These are phyloP conservation scores for Numenius phaeopus DNA, from an alignment of 2,797 vertebrate species.

Conservation along the genomic window DNA sequence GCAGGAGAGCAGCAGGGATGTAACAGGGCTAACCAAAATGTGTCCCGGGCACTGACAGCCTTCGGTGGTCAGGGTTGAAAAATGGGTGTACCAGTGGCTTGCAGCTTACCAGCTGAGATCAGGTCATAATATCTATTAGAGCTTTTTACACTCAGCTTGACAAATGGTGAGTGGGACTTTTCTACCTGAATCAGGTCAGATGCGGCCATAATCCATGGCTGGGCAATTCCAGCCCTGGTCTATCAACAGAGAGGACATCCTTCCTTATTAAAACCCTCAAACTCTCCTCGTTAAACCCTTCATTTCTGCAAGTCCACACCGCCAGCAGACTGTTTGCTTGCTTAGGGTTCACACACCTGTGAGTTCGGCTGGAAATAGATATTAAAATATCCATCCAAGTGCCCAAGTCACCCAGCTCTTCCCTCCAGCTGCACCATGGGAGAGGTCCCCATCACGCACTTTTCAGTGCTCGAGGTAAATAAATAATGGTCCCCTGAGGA, in stretches of 20 bases:
- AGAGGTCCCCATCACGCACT: fast-evolving
- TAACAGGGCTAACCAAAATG: neutral
- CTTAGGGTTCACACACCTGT: neutral
- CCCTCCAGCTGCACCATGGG: no score
- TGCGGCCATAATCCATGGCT: neutral
- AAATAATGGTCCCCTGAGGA: neutral
- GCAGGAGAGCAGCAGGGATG: neutral
- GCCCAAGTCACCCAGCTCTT: neutral
- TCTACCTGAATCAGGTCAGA: neutral
- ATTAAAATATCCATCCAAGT: neutral
- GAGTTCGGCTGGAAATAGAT: neutral
- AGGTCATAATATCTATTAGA: fast-evolving
- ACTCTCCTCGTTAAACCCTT: neutral
- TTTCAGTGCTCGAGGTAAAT: neutral
- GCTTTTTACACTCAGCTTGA: neutral
- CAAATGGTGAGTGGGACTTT: fast-evolving
- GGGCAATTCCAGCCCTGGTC: neutral
- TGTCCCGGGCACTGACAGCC: neutral
- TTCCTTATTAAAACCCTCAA: neutral
- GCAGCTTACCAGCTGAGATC: neutral
- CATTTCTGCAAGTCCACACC: neutral
- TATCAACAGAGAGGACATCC: neutral
- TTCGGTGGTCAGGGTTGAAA: neutral
- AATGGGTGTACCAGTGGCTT: fast-evolving
- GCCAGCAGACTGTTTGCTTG: neutral